phyloP scores from a whole-genome alignment of 1,140 invertebrate species.

The Drosophila oshimai region DNA sequence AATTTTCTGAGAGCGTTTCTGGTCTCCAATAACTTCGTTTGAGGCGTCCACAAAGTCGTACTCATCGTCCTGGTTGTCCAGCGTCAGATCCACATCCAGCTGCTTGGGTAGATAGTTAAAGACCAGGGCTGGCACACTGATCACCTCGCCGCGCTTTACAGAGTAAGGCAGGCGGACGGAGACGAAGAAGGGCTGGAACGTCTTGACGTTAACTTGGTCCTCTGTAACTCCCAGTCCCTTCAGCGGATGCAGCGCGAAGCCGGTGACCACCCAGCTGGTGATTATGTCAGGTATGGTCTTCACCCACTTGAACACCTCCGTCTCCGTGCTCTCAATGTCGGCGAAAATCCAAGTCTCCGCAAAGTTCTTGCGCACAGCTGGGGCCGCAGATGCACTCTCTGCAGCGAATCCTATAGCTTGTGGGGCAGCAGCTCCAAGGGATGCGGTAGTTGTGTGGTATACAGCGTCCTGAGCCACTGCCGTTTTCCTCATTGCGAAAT shows the following conservation, averaged over 20 bases:
- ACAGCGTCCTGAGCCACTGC: background rate
- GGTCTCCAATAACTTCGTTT: slow-evolving; percentile 84
- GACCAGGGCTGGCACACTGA: slow-evolving; percentile 73
- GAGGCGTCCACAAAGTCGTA: slow-evolving; percentile 90
- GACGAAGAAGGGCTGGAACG: slow-evolving; percentile 95
- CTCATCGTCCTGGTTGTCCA: slow-evolving; percentile 91
- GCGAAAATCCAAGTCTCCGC: slow-evolving; percentile 78
- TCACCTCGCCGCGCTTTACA: slow-evolving; percentile 87
- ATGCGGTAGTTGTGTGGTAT: background rate
- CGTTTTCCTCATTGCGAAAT: slow-evolving; percentile 42
- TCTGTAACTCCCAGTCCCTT: slow-evolving; percentile 92
- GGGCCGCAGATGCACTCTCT: background rate
- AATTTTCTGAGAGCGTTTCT: slow-evolving; percentile 86
- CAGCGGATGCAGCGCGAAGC: slow-evolving; percentile 93
- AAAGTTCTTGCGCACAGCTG: slow-evolving; percentile 65
- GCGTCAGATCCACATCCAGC: slow-evolving; percentile 90
- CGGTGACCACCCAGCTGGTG: slow-evolving; percentile 95
- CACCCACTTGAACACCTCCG: slow-evolving; percentile 80
- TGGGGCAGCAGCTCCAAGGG: background rate
- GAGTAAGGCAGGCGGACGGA: slow-evolving; percentile 91
- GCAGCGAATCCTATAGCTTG: background rate
- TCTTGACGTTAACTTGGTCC: slow-evolving; percentile 88
- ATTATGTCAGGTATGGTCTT: slow-evolving; percentile 92
- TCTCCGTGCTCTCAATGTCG: slow-evolving; percentile 62
- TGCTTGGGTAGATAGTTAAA: slow-evolving; percentile 85